Evolutionary conservation across 1,140 invertebrate genomes (phyloP).

Genomic region (Musca domestica): DNA sequence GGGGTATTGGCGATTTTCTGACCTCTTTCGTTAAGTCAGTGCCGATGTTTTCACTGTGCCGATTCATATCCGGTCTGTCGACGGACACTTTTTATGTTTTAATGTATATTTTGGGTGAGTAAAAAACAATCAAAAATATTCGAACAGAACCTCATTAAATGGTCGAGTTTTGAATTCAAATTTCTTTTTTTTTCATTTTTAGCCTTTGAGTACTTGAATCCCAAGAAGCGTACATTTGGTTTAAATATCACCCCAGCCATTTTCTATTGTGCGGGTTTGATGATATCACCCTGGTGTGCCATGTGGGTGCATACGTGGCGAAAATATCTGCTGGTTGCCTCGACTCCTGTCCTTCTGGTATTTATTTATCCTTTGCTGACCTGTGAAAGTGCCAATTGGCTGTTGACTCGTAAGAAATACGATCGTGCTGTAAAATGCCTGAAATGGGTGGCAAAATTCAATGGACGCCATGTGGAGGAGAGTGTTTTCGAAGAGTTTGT

Average conservation of each 20-base stretch:
- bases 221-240: conserved; percentile 59
- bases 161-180: too few species aligned
- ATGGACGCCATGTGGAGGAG: conserved; percentile 55
- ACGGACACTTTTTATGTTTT: conserved; percentile 61
- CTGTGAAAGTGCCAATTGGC: conserved; percentile 64
- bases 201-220: conserved; percentile 62
- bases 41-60: conserved; percentile 54
- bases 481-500: conserved; percentile 54
- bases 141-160: too few species aligned
- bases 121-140: neutral
- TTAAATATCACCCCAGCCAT: conserved; percentile 60
- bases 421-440: conserved; percentile 59
- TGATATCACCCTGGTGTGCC: conserved; percentile 60
- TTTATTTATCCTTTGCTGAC: conserved; percentile 56
- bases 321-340: conserved; percentile 56
- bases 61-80: conserved; percentile 60
- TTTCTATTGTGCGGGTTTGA: conserved; percentile 59
- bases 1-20: conserved; percentile 57
- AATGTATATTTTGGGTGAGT: conserved; percentile 63
- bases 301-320: conserved; percentile 58
- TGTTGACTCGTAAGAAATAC: conserved; percentile 58
- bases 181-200: conserved; percentile 28
- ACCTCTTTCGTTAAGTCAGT: conserved; percentile 56
- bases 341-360: conserved; percentile 55
- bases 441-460: conserved; percentile 58